Evolutionary conservation across 2,797 vertebrate species (phyloP), one percentile per base, ranked within the genome.

Genomic region (Diplodus sargus): DNA sequence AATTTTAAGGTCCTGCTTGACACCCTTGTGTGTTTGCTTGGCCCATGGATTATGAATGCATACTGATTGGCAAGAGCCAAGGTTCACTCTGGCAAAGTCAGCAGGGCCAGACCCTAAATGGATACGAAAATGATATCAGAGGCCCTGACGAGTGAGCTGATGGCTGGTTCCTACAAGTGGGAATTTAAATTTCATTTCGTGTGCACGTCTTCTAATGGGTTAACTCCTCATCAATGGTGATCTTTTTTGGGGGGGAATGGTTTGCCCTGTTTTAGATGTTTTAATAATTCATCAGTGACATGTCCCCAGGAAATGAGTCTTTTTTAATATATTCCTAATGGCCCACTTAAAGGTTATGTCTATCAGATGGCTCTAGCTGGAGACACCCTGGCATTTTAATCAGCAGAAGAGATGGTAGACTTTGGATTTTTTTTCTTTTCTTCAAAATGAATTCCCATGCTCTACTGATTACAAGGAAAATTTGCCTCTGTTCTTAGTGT

Each of bases 291-390:
- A 94, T 91, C 88, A 85, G 83, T 89, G 89, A 90, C 92, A 90
- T 84, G 88, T 93, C 80, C 86, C 85, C 90, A 93, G 94, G 93
- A 94, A 95, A 95, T 95, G 58, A 93, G 88, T 93, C 76, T 94
- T 94, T 94, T 95, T 94, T 92, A 94, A 95, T 95, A 94, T 93
- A 94, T 94, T 94, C 91, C 91, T 94, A 95, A 94, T 94, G 91
- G 90, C 90, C 91, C 87, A 92, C 90, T 94, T 93, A 94, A 95
- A 95, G 92, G 94, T 94, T 94, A 94, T 88, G 90, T 91, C 92
- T 92, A 91, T 95, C 92, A 92, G 93, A 93, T 93, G 90, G 89
- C 87, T 93, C 78, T 85, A 86, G 88, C 75, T 76, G 79, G 80
- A 90, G 86, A 93, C 78, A 79, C 70, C 48, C 70, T 93, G 91